Conservation (phyloP, 2,888 invertebrate genomes). For the Zootermopsis nevadensis region DNA sequence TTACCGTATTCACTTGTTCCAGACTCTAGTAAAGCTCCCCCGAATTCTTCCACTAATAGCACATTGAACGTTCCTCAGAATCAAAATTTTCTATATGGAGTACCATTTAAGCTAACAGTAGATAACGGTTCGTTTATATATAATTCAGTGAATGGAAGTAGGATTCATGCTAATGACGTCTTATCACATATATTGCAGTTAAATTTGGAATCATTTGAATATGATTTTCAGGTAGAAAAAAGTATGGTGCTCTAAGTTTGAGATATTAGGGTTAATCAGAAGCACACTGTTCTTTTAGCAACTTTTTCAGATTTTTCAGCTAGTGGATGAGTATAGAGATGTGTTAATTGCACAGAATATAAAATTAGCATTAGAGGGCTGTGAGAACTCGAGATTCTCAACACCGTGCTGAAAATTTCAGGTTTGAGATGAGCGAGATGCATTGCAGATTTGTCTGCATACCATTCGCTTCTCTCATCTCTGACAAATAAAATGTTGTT, state of each 20-base stretch:
- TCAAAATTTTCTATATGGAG: slow-evolving; percentile 62
- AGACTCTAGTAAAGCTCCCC: not conserved
- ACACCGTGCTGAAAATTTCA: no score
- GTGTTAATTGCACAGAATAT: no score
- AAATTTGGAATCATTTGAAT: slow-evolving; percentile 63
- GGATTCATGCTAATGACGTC: slow-evolving; percentile 67
- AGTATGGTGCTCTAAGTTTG: slow-evolving; percentile 67
- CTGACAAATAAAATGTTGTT: no score
- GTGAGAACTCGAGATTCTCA: no score
- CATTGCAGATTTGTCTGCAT: no score
- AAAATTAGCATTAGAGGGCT: no score
- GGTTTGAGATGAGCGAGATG: no score
- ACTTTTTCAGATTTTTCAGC: no score
- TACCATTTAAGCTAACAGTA: slow-evolving; percentile 67
- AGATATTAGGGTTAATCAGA: not conserved
- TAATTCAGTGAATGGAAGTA: slow-evolving; percentile 63
- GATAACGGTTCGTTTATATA: slow-evolving; percentile 60
- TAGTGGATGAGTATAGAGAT: no score
- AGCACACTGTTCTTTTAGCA: no score
- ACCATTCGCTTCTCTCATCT: no score
- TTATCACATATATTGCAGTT: slow-evolving; percentile 66
- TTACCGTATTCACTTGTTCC: slow-evolving; percentile 41
- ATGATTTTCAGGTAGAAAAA: slow-evolving; percentile 68
- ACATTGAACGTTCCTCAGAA: not conserved
- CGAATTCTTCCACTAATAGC: not conserved